Evolutionary conservation across 2,888 invertebrate species (phyloP), one percentile per base, ranked within the genome.

Genomic region (Zele albiditarsus): DNA sequence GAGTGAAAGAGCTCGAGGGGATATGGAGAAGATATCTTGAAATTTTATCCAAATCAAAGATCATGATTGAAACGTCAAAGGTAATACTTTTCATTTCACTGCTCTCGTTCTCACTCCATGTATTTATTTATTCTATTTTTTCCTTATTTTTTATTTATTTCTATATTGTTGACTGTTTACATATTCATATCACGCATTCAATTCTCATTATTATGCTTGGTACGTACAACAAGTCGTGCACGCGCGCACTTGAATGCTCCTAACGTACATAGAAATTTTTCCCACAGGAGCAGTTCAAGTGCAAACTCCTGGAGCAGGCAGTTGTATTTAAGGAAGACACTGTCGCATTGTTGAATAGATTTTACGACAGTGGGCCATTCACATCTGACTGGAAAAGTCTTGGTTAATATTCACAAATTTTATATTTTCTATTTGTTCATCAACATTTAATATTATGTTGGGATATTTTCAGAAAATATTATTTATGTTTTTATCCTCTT

Each of bases 11-110:
- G 69, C 91, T 96, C 67, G 91, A 92, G 2, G 84, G 89, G 0
- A 88, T 91, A 60, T 97, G 97, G 97, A 86, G 91, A 38, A 91
- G 91, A 1, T 97, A 97, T 89, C 90, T 96, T 68, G 90, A 91
- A 65, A 88, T 92, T 16, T 89, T 97, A 14, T 92, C 92, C 71
- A 94, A 94, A 79, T 94, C 95, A 0, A 95, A 95, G 81, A 93
- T 93, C 82, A 92, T 93, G 91, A 89, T 97, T 20, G 93, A 94
- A 81, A 91, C 92, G 76, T 93, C 94, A 75, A 95, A 95, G 90
- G 93, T 92, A 86, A 14, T 46, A 53, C 31, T 14, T 20, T 20
- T 38, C 16, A 27, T 77, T 82, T 77, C 68, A 82, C 33, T 80
- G 57, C 62, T 58, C 28, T 49, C 25, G 25, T 42, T 60, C 27